Conservation (phyloP, 2,113 vertebrate species). For the Mesoclemmys tuberculata region DNA sequence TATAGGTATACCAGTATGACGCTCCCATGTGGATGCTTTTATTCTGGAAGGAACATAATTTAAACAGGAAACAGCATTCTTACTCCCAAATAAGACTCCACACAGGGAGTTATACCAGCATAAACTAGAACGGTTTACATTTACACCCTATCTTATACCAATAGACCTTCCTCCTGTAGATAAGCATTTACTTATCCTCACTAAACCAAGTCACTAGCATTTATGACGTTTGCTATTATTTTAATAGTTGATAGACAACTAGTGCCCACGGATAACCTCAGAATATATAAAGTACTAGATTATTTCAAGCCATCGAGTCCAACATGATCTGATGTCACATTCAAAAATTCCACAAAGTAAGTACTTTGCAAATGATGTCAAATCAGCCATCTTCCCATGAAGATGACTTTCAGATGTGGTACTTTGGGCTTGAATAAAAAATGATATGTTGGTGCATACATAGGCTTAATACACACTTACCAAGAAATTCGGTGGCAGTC, state of each 20-base stretch:
- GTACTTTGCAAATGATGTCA: background rate
- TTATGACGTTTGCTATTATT: background rate
- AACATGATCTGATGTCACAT: background rate
- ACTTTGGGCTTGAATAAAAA: background rate
- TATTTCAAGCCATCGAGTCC: background rate
- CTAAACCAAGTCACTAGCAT: background rate
- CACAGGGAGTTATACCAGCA: background rate
- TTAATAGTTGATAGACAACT: background rate
- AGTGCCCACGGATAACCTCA: background rate
- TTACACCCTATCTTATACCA: background rate
- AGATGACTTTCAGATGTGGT: background rate
- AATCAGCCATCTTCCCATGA: background rate
- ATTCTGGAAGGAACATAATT: background rate
- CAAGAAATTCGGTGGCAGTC: too few relatives aligned
- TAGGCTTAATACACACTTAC: too few relatives aligned
- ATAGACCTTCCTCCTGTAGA: background rate
- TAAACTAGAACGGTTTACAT: background rate
- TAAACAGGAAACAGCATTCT: background rate
- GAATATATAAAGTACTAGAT: background rate
- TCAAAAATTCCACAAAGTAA: background rate
- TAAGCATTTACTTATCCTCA: background rate
- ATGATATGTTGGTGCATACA: background rate
- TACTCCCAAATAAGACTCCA: background rate
- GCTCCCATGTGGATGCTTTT: background rate
- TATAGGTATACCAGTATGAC: background rate